These are phyloP conservation scores for Drosophila littoralis DNA, from an alignment of 1,140 invertebrate genomes.

Conservation along the genomic window DNA sequence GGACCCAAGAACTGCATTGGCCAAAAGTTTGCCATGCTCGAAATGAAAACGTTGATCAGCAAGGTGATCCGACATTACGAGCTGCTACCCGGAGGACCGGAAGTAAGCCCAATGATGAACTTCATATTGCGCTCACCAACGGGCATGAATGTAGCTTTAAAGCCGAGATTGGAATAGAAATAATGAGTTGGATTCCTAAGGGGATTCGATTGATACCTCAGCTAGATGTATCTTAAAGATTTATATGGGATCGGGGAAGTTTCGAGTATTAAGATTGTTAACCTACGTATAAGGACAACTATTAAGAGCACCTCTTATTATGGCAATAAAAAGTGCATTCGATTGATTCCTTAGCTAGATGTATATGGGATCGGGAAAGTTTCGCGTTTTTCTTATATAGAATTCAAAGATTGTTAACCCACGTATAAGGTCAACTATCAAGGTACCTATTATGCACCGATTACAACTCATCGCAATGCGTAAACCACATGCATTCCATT, in stretches of 20 bases:
- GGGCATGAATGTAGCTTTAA: constrained; percentile 55
- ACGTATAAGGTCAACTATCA: too few relatives aligned
- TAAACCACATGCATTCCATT: not conserved
- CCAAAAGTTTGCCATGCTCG: constrained; percentile 91
- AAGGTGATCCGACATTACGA: constrained; percentile 88
- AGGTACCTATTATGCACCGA: too few relatives aligned
- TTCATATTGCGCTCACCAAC: constrained; percentile 59
- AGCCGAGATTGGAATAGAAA: constrained; percentile 33
- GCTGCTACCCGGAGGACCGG: constrained; percentile 53
- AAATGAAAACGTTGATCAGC: constrained; percentile 89
- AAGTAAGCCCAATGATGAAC: constrained; percentile 62
- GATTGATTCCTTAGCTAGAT: not conserved
- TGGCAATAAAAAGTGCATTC: too few relatives aligned
- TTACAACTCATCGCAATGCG: too few relatives aligned
- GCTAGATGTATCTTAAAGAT: not conserved
- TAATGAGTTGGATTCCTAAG: too few relatives aligned
- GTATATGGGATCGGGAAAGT: constrained; percentile 5
- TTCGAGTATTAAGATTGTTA: not conserved
- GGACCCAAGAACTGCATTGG: constrained; percentile 88
- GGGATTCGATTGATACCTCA: too few relatives aligned
- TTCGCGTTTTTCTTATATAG: not conserved
- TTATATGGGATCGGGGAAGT: constrained; percentile 6
- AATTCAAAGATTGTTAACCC: too few relatives aligned
- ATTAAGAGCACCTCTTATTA: too few relatives aligned
- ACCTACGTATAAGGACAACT: too few relatives aligned